Evolutionary conservation across 2,797 vertebrate species (phyloP), one percentile per base, ranked within the genome.

Genomic region (Hydrocynus forskahlii): DNA sequence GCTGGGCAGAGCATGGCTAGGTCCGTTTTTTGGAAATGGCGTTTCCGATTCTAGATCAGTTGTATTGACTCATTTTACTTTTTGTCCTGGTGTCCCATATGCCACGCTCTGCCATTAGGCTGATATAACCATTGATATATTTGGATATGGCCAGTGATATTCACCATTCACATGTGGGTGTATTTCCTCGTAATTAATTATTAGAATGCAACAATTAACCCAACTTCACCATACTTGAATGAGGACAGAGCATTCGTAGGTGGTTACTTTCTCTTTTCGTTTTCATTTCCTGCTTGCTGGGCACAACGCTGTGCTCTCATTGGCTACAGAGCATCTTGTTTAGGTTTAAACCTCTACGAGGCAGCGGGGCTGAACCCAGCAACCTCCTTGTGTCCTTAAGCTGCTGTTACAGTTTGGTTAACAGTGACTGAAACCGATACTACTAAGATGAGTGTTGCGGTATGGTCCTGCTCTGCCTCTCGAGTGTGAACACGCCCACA

Each of bases 391-490:
- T 50, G 59, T 50, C 43, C 35, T 75, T 23, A 78, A 77, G 72
- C 76, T 83, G 40, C 48, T 64, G 60, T 80, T 40, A 67, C 43
- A 75, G 75, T 63, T 71, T 81, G 71, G 80, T 72, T 81, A 63
- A 55, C 43, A 19, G 62, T 83, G 72, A 85, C 25, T 84, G 43
- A 88, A 85, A 88, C 75, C 29, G 82, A 86, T 85, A 88, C 87
- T 86, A 85, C 69, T 76, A 70, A 80, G 60, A 85, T 85, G 82
- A 85, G 82, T 77, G 8, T 73, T 79, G 79, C 52, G 73, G 72
- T 82, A 75, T 79, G 19, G 4, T 35, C 25, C 59, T 82, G 29
- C 5, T 16, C 16, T 8, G 9, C 17, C 7, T 45, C 17, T 73
- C 0, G 43, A 79, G 66, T 75, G 67, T 55, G 45, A 75, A 75